Base-by-base conservation (phyloP, 1,140 invertebrate genomes). In the Caenorhabditis tropicalis region DNA sequence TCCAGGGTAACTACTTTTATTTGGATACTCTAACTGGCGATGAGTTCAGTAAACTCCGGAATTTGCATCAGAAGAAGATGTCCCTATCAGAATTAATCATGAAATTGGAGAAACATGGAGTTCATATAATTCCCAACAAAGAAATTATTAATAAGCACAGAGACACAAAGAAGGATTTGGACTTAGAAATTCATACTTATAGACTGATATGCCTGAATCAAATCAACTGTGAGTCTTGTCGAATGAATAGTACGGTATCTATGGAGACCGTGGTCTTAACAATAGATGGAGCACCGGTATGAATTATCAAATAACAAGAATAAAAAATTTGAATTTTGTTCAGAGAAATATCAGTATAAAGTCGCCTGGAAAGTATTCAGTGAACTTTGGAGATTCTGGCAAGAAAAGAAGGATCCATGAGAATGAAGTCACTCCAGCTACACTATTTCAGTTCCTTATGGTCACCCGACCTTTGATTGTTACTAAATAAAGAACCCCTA, bases 11-110 rank as follows among this genome's bases (percentile, higher is more conserved):
- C 33, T 56, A 56, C 24, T 43, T 85, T 10, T 60, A 80, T 27
- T 48, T 85, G 74, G 79, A 81, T 12, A 81, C 83, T 9, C 33
- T 80, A 29, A 81, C 83, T 27, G 83, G 83, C 15, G 83, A 85
- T 53, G 83, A 85, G 27, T 85, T 85, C 79, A 80, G 70, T 31
- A 85, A 85, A 31, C 19, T 85, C n/a, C 43, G 79, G 10, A 31
- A 33, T 15, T 27, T 85, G 19, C 83, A 85, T 81, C 46, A 80
- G 27, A 85, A 60, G 31, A 85, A 81, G 43, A 53, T 85, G 46
- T 85, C 83, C 2, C 21, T 85, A 10, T n/a, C 74, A 15, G 83
- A 85, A 43, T 24, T 85, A 39, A 74, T 46, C 29, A 65, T 74
- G 43, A 60, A 36, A 36, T 33, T 60, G 12, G 60, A 81, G 33